Conservation (phyloP, 2,113 vertebrate species). For the Procavia capensis region DNA sequence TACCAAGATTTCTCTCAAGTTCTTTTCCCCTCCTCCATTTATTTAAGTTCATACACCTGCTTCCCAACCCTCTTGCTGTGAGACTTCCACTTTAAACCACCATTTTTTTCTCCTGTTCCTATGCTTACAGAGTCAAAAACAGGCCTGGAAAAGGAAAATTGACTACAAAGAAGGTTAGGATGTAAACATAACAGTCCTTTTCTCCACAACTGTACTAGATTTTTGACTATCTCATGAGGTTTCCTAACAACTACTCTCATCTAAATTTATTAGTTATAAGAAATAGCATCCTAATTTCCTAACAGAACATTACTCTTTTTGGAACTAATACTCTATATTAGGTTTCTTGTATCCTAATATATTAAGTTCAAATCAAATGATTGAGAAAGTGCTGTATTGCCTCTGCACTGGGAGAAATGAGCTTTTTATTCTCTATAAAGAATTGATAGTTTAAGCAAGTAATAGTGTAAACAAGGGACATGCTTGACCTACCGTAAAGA, state of each 20-base stretch:
- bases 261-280: constrained; percentile 54
- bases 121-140: neutral
- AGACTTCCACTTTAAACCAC: neutral
- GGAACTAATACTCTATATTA: neutral
- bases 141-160: neutral
- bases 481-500: constrained; percentile 56
- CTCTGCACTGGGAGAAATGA: neutral
- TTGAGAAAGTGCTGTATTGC: neutral
- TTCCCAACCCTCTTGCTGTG: neutral
- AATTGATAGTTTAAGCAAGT: constrained; percentile 33
- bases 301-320: neutral
- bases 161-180: neutral
- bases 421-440: neutral
- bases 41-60: neutral
- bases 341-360: constrained; percentile 36
- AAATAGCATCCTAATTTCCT: constrained; percentile 51
- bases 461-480: neutral
- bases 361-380: constrained; percentile 55
- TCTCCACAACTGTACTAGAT: neutral
- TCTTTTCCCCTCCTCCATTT: neutral
- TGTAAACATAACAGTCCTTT: neutral
- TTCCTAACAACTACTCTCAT: constrained; percentile 25
- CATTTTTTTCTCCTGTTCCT: neutral
- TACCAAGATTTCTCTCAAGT: neutral
- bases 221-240: neutral